Evolutionary conservation across 1,140 invertebrate species (phyloP).

Genomic region (Aphis craccivora): DNA sequence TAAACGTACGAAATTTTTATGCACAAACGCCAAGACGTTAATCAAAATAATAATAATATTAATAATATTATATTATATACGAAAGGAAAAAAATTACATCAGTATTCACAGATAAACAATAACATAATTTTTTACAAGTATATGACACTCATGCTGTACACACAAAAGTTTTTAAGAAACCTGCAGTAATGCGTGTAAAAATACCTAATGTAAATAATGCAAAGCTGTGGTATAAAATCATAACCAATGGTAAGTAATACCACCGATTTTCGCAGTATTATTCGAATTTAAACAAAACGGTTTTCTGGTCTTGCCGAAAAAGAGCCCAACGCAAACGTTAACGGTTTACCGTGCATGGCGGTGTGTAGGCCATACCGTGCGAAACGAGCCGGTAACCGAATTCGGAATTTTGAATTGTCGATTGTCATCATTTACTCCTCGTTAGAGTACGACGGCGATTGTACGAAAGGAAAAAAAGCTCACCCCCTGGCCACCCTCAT

Average conservation of each 20-base stretch:
- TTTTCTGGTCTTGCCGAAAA: background rate
- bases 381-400: background rate
- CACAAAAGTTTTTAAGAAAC: background rate
- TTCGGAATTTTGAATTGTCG: background rate
- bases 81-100: background rate
- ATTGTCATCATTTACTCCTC: background rate
- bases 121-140: background rate
- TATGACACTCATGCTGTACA: background rate
- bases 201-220: background rate
- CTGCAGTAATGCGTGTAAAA: background rate
- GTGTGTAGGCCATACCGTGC: background rate
- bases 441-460: background rate
- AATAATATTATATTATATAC: background rate
- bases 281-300: background rate
- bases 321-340: background rate
- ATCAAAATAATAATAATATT: background rate
- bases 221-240: too few species aligned
- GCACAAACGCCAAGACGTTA: background rate
- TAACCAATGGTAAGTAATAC: too few species aligned
- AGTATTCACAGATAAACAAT: background rate
- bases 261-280: background rate
- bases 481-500: background rate
- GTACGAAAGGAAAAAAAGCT: conserved; percentile 4
- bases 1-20: background rate
- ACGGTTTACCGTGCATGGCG: background rate